Percentiles rank a stretch among this genome's conserved stretches.
These are phyloP conservation scores for Sturnira hondurensis DNA, from an alignment of 2,113 vertebrate species.

Conservation along the genomic window DNA sequence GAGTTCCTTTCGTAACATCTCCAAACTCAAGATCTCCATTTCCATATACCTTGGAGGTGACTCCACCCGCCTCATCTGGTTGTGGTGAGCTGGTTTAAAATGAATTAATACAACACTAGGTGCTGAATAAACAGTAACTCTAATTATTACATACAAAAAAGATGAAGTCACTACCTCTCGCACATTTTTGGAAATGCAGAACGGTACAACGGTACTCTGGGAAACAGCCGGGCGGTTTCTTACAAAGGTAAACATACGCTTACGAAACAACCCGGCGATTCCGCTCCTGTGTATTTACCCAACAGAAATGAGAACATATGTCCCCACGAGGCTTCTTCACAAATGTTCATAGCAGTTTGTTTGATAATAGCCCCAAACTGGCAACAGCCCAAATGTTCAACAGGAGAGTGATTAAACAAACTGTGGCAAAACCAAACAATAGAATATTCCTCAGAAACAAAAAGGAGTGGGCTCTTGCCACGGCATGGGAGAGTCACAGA, in stretches of 20 bases:
- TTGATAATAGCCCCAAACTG: not conserved
- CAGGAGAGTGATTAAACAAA: not conserved
- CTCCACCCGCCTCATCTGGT: not conserved
- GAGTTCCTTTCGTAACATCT: not conserved
- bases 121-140: not conserved
- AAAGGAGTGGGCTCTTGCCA: not conserved
- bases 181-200: not conserved
- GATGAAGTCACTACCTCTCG: not conserved
- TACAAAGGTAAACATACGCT: not conserved
- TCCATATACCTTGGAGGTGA: not conserved
- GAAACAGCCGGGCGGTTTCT: not conserved
- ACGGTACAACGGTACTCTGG: not conserved
- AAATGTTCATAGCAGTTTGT: not conserved
- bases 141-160: not conserved
- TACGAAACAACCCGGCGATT: not conserved
- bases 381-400: not conserved
- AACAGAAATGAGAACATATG: not conserved
- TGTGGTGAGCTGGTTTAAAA: not conserved
- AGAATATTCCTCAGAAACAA: not conserved
- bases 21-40: not conserved
- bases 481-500: not conserved
- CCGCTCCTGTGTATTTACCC: not conserved
- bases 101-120: not conserved
- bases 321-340: not conserved
- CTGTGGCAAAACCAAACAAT: not conserved